Base-by-base conservation (phyloP, 2,888 invertebrate genomes). In the Portevinia maculata region DNA sequence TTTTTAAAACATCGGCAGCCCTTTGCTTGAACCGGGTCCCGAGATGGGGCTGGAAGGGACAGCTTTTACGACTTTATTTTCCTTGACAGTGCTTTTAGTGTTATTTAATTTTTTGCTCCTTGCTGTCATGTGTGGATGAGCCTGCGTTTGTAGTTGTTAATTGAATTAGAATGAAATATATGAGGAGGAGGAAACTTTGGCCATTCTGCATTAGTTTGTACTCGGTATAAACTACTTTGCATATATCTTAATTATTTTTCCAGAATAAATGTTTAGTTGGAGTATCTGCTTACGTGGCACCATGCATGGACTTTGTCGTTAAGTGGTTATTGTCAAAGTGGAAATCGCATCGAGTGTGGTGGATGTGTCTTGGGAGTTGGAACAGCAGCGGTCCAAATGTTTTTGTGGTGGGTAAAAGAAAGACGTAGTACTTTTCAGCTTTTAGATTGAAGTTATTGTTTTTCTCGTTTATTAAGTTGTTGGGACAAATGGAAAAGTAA, bases 161-260 rank as follows among this genome's bases (percentile, higher is more conserved):
- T 88, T 88, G 89, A 88, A 88, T 89, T 88, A 88, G 87, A 89
- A 88, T 88, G 78, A 83, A 83, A 83, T 78, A 83, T 78, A 83
- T 67, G 78, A 50, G 60, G 44, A 44, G 59, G 39, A 59, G 39
- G 13, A 46, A 78, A 78, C 53, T 76, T 83, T 76, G 15, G 65
- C 76, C 64, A 76, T 83, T 67, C 67, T 44, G 55, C 57, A 44
- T 34, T 28, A 53, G 75, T 60, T 76, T 70, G 70, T 81, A 53
- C 37, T 75, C 52, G 53, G 64, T 52, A 76, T 81, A 76, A 78
- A 71, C 83, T 83, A 73, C 78, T 88, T 87, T 88, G 87, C 89
- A 87, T 89, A 88, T 86, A 88, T 89, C 89, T 89, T 89, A 89
- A 89, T 89, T 89, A 89, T 89, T 89, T 89, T 88, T 87, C 87